Base-by-base conservation (phyloP, 1,140 invertebrate species). In the Limonius californicus region DNA sequence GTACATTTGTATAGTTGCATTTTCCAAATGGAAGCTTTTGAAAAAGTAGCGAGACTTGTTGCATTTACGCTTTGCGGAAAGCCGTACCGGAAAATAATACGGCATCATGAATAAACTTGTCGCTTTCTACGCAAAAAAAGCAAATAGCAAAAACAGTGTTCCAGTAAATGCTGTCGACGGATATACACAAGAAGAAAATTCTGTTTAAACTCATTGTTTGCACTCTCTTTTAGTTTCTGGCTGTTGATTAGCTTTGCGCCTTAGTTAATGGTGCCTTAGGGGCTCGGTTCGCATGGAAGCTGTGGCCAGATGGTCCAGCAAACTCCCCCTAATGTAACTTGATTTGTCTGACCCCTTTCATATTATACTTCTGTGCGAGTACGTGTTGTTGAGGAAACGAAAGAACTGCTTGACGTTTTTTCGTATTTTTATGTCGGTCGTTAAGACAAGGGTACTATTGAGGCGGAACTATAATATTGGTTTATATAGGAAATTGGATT, bases 301-400 rank as follows among this genome's bases (percentile, higher is more conserved):
- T 21, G 16, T 50, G 20, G 16, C 45, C 45, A 50, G 45, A 50
- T 50, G 45, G 45, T 50, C 45, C 45, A 21, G 45, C 45, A 50
- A 19, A 45, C 42, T 50, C 16, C 45, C 45, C 45, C 45, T 50
- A 50, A 50, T 50, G 45, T 50, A 50, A 50, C 45, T 50, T 50
- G 45, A 50, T 50, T 50, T 50, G 45, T 19, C 45, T 50, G 45
- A 50, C 45, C 45, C 45, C 45, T 50, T 50, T 50, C 45, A 50
- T 50, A 50, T 50, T 50, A 18, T 18, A 50, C 45, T 50, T 50
- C 15, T 7, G 18, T 7, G 8, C 7, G 19, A 8, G 18, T 19
- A 15, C 15, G 18, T 15, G 3, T 19, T 15, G 2, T 18, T 3
- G 19, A 50, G 16, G 11, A 50, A 50, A 6, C 1, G 3, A 50